Conservation (phyloP, 2,113 vertebrate genomes). For the Crotalus horridus region DNA sequence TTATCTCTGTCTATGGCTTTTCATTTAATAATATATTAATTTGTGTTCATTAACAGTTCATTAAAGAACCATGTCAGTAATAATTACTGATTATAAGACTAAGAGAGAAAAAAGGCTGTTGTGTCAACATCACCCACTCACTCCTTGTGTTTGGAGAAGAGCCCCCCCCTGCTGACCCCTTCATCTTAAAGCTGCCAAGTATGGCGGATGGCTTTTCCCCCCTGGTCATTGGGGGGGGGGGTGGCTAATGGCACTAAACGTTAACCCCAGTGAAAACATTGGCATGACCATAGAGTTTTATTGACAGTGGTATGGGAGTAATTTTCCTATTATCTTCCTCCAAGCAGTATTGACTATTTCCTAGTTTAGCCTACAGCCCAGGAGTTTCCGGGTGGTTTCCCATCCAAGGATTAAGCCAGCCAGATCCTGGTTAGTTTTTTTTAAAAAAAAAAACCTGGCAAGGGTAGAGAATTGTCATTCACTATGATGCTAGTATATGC, state of each 20-base stretch:
- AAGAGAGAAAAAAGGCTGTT: not conserved
- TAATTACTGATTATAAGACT: not conserved
- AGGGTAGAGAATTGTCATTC: not conserved
- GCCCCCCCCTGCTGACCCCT: not conserved
- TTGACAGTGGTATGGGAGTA: not conserved
- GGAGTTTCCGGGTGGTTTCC: not conserved
- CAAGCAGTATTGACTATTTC: not conserved
- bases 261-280: not conserved
- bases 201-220: not conserved
- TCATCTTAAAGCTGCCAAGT: not conserved
- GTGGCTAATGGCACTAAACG: not conserved
- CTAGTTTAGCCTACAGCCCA: not conserved
- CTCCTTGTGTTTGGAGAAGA: too few species aligned
- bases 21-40: not conserved
- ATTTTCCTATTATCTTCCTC: not conserved
- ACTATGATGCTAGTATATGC: not conserved
- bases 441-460: too few species aligned
- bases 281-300: not conserved
- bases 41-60: not conserved
- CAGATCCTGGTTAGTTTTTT: not conserved
- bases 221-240: not conserved
- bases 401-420: not conserved
- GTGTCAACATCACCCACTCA: too few species aligned
- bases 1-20: not conserved
- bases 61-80: not conserved